phyloP scores from a whole-genome alignment of 2,888 invertebrate species.

The Resseliella maxima region DNA sequence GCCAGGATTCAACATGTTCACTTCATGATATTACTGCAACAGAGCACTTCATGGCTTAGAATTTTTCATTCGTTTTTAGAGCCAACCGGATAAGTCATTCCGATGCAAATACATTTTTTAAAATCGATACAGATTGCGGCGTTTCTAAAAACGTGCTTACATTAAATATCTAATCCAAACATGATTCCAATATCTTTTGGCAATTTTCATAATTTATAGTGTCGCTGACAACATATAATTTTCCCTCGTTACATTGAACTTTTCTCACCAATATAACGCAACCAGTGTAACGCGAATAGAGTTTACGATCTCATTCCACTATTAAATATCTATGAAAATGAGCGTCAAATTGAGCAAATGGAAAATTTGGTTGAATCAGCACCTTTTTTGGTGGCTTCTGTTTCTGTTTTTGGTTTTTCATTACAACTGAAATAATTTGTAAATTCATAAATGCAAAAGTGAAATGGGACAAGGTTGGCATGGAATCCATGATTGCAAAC shows the following conservation, averaged over 20 bases:
- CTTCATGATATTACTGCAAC: background rate
- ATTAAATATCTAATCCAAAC: constrained; percentile 33
- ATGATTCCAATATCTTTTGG: constrained; percentile 9
- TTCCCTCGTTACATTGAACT: background rate
- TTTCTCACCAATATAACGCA: background rate
- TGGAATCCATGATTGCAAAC: constrained; percentile 7
- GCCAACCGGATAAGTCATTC: background rate
- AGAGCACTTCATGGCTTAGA: background rate
- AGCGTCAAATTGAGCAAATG: background rate
- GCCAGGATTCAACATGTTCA: constrained; percentile 12
- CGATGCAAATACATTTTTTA: background rate
- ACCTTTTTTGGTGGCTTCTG: background rate
- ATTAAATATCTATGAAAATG: background rate
- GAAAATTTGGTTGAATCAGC: constrained; percentile 22
- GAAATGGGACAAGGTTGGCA: background rate
- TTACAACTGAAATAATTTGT: constrained; percentile 13
- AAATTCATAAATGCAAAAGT: constrained; percentile 37
- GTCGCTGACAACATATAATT: constrained; percentile 9
- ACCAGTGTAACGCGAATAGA: too few species aligned
- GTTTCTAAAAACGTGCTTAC: background rate
- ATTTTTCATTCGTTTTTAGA: background rate
- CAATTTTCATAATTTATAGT: constrained; percentile 18
- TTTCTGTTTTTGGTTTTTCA: background rate
- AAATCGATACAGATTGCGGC: background rate
- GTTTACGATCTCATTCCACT: background rate